Conservation (phyloP, 2,113 vertebrate species). For the Zapornia atra region DNA sequence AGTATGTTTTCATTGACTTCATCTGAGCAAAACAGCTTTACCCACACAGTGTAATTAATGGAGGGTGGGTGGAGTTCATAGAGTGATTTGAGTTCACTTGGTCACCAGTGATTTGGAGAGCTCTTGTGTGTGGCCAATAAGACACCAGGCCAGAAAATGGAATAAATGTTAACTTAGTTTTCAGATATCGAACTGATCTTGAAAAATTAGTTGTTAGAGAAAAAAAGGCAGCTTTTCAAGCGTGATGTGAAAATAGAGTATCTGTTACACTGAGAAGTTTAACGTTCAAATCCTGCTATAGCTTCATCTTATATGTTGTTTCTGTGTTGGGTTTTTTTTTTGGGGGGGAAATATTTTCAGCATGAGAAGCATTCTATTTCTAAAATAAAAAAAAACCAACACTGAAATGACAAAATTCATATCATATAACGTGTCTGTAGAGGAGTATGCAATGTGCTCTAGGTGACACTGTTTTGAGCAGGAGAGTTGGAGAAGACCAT, state of each 20-base stretch:
- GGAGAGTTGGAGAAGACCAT: background rate
- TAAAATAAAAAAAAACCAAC: background rate
- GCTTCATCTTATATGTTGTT: background rate
- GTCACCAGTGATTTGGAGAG: background rate
- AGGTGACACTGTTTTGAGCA: background rate
- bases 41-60: accelerated
- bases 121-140: background rate
- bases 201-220: background rate
- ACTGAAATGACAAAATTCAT: background rate
- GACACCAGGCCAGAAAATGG: background rate
- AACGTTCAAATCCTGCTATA: background rate
- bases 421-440: background rate
- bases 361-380: background rate
- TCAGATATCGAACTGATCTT: background rate
- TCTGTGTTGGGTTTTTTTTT: too few species aligned
- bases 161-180: background rate
- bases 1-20: background rate
- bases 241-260: background rate
- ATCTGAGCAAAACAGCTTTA: background rate
- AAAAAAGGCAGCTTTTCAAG: background rate
- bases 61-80: accelerated
- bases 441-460: background rate
- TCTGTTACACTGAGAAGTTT: background rate
- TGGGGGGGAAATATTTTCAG: too few species aligned
- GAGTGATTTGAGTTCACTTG: too few species aligned